Percentiles rank a stretch among this genome's conserved stretches.
Evolutionary conservation across 2,888 invertebrate species (phyloP).

Genomic region (Deroplatys truncata): DNA sequence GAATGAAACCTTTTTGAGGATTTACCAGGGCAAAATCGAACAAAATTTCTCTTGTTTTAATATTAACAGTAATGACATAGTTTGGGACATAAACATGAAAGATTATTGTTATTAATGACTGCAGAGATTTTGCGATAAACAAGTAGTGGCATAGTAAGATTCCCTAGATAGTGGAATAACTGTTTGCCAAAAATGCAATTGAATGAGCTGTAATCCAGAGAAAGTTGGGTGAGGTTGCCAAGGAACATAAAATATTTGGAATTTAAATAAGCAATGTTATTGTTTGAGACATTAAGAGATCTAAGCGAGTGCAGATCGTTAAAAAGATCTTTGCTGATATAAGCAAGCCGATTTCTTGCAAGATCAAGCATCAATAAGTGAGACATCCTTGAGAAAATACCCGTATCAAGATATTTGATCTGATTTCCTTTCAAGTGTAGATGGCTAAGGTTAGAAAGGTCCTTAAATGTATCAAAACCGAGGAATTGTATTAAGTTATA

Average conservation of each 20-base stretch:
- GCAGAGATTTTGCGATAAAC: not conserved
- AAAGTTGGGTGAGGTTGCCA: not conserved
- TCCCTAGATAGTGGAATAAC: not conserved
- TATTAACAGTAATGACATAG: not conserved
- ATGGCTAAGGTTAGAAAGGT: not conserved
- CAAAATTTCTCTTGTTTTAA: too few relatives aligned
- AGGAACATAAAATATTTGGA: not conserved
- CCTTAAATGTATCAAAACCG: not conserved
- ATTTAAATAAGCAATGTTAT: not conserved
- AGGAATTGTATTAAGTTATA: not conserved
- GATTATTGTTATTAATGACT: not conserved
- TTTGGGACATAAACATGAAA: not conserved
- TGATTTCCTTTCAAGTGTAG: not conserved
- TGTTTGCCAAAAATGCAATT: not conserved
- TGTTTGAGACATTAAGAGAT: not conserved
- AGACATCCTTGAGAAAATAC: not conserved
- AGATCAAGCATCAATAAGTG: not conserved
- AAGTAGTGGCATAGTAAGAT: not conserved
- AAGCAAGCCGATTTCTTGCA: not conserved
- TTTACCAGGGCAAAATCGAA: too few relatives aligned
- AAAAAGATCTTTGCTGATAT: not conserved
- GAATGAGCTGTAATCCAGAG: not conserved
- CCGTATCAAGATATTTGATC: not conserved
- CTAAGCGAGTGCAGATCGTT: not conserved
- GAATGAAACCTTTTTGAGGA: too few relatives aligned